Evolutionary conservation across 2,113 vertebrate genomes (phyloP).

Genomic region (Larimichthys crocea): DNA sequence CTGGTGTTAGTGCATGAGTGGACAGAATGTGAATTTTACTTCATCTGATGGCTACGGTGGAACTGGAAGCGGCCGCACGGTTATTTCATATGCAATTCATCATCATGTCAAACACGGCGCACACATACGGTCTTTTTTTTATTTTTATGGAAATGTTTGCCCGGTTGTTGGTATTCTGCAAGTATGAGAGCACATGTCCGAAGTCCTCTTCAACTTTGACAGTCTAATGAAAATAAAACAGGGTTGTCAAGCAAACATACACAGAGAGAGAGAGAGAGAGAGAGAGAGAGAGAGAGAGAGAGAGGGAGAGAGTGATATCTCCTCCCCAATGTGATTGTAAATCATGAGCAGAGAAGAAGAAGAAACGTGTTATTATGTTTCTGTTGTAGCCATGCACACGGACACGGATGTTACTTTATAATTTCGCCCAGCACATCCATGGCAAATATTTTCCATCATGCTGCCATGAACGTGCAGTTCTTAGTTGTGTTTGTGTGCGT

Average conservation of each 20-base stretch:
- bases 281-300: not conserved
- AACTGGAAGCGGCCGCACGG: constrained; percentile 37
- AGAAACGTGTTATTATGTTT: constrained; percentile 40
- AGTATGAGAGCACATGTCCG: constrained; percentile 32
- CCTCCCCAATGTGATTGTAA: constrained; percentile 43
- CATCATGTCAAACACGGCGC: constrained; percentile 49
- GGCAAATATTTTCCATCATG: constrained; percentile 64
- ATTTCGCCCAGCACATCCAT: constrained; percentile 39
- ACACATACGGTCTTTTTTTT: constrained; percentile 15
- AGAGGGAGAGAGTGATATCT: no score
- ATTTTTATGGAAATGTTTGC: constrained; percentile 34
- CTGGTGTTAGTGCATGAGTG: constrained; percentile 41
- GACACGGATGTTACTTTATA: constrained; percentile 39
- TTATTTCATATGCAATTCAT: constrained; percentile 60
- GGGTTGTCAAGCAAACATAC: constrained; percentile 50
- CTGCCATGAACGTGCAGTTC: not conserved
- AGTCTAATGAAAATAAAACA: constrained; percentile 73
- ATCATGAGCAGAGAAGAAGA: constrained; percentile 47
- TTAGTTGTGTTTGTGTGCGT: constrained; percentile 27
- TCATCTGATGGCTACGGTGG: constrained; percentile 12
- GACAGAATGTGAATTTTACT: constrained; percentile 46
- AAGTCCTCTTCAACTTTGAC: constrained; percentile 62
- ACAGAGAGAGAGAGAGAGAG: not conserved
- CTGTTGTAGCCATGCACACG: constrained; percentile 15
- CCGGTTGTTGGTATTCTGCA: constrained; percentile 18